Evolutionary conservation across 2,113 vertebrate species (phyloP), one percentile per base, ranked within the genome.

Genomic region (Rhipidura dahli): DNA sequence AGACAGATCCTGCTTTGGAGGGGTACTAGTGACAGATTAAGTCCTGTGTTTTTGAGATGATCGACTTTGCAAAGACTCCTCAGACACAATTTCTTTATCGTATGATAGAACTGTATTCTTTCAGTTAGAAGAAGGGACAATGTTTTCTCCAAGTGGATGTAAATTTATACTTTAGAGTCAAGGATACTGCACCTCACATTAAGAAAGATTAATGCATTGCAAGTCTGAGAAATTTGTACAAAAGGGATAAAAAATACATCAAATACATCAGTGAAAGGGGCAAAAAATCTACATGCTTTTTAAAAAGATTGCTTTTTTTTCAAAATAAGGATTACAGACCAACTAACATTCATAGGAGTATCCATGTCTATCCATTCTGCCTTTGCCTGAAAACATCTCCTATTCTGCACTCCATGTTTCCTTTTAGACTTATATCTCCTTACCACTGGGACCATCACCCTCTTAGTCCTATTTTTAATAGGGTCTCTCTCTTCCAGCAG

Each of bases 171-270:
- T 51, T 85, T 9, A 72, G 45, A 82, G 33, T 18, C 26, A 91
- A 71, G 15, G 42, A 69, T 33, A 73, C 21, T 47, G 13, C 4
- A 18, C 5, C 60, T 64, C 6, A 60, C 2, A 12, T 28, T 30
- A 70, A 57, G 17, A 59, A 68, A 44, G 37, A 90, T 39, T 40
- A 51, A 72, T n/a, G 28, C 33, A 44, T 44, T 60, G 12, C 15
- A 83, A 80, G 7, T 24, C 50, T 35, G 21, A 83, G 20, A 89
- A 83, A 77, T 65, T 44, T 75, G n/a, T 14, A 61, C 15, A 40
- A 56, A 49, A n/a, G 14, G 3, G 15, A 20, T 70, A 91, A 73
- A 1, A 11, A 82, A 37, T 12, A 68, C 0, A 1, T 47, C 1
- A 11, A 87, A 47, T 4, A 19, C 0, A 4, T 70, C n/a, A 39